Evolutionary conservation across 1,140 invertebrate species (phyloP).

Genomic region (Scaptomyza graminum): DNA sequence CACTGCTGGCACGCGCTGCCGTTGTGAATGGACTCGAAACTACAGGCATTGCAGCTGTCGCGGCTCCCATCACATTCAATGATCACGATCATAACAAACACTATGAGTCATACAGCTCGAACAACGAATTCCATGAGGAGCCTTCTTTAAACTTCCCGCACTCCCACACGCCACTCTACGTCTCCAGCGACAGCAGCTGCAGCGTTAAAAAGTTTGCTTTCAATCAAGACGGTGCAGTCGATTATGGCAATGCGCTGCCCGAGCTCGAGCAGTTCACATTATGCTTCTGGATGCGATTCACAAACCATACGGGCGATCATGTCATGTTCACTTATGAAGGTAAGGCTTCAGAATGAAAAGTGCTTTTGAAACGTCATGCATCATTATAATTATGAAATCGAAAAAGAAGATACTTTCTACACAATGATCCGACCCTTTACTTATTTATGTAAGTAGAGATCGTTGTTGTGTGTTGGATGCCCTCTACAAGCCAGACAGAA

Average conservation of each 20-base stretch:
- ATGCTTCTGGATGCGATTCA: slow-evolving; percentile 91
- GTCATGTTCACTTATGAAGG: slow-evolving; percentile 92
- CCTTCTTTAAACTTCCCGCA: slow-evolving; percentile 39
- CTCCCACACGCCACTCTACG: slow-evolving; percentile 44
- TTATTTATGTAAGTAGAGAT: slow-evolving; percentile 38
- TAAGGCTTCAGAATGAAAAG: slow-evolving; percentile 84
- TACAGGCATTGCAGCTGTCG: background rate
- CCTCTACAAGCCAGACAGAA: slow-evolving; percentile 12
- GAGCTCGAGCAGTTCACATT: slow-evolving; percentile 92
- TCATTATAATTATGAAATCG: too few relatives aligned
- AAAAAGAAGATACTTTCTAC: slow-evolving; percentile 34
- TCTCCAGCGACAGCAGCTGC: slow-evolving; percentile 62
- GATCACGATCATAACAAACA: slow-evolving; percentile 58
- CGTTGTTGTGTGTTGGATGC: slow-evolving; percentile 48
- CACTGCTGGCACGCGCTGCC: slow-evolving; percentile 20
- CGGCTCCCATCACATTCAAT: slow-evolving; percentile 34
- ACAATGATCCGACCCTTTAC: slow-evolving; percentile 21
- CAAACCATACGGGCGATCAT: slow-evolving; percentile 91
- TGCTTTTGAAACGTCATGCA: too few relatives aligned
- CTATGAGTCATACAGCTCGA: slow-evolving; percentile 65
- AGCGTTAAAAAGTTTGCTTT: slow-evolving; percentile 83
- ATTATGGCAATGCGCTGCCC: slow-evolving; percentile 88
- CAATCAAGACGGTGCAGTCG: slow-evolving; percentile 84
- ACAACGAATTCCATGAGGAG: slow-evolving; percentile 47
- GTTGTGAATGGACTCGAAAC: slow-evolving; percentile 22